Base-by-base conservation (phyloP, 2,888 invertebrate genomes). In the Cheilosia pagana region DNA sequence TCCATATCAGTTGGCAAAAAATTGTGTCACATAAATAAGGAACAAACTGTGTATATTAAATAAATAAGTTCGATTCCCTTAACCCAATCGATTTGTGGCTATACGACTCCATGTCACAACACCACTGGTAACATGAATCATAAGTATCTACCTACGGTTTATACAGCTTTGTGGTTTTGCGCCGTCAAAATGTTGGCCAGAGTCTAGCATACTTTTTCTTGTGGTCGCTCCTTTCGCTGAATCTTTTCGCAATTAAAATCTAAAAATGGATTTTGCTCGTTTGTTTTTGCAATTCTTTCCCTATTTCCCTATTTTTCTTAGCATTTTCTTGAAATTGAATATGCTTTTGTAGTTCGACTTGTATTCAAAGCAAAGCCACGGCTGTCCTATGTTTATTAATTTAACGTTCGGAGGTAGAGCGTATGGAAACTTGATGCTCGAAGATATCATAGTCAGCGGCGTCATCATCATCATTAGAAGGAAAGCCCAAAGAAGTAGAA, bases 51-150 rank as follows among this genome's bases (percentile, higher is more conserved):
- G 41, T 41, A 60, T 43, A 65, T 50, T 50, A 70, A 43, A 45
- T 31, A 65, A 71, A 68, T 39, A 48, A 52, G 35, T 35, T 35
- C 35, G 45, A 75, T 31, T 59, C 71, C 48, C 60, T 67, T 67
- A 67, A 72, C 39, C 67, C 77, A 77, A 82, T 82, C 71, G 72
- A 82, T 77, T 82, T 72, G 77, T 45, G 81, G 65, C 45, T 39
- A 53, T 25, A 25, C 31, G 63, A 62, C 55, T 77, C 55, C 57
- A 62, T 83, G 82, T 57, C 78, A 78, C 74, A 83, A 82, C 52
- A 50, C 57, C 45, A 53, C 35, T 35, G 60, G 76, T 53, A 74
- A 67, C 43, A 43, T 60, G 35, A 60, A 28, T 50, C 50, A 21
- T 25, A 50, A 35, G 8, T 35, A 35, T 35, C 35, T 12, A 4